Base-by-base conservation (phyloP, 1,140 invertebrate genomes). In the Bombus pyrosoma region DNA sequence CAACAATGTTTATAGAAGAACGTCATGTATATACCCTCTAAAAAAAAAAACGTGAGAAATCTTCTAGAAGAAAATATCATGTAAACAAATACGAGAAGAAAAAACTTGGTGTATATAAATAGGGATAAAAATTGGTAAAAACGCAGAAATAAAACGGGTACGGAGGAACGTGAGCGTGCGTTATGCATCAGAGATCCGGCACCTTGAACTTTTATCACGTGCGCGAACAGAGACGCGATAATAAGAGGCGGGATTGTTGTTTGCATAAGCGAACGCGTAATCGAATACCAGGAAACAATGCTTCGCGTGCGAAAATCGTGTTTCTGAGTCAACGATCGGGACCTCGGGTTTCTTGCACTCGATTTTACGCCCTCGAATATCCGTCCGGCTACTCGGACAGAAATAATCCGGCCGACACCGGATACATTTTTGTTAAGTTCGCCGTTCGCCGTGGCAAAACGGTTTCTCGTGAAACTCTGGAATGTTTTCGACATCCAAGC, bases 161-260 rank as follows among this genome's bases (percentile, higher is more conserved):
- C 41, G 37, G 37, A 32, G 12, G 25, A 47, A 34, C 15, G 47
- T 15, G 32, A 37, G 15, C 69, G 62, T 5, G 41, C 47, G 72
- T 25, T 66, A 37, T 28, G 25, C 62, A 34, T 32, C 66, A 25
- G 81, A 72, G 81, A 78, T 76, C 81, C 74, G 66, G 68, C 73
- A 83, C 85, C 85, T 86, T 86, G 85, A 86, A 86, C 85, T 86
- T 78, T 86, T 86, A 86, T 86, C 85, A 83, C 85, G 85, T 86
- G 85, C 85, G 59, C 72, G 85, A 71, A 77, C 25, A 72, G 53
- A 76, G 81, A 41, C 53, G 73, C 81, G 85, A 86, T 86, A 86
- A 86, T 86, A 83, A 83, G 53, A 64, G 66, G 57, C 57, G 41
- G 81, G 68, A 78, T 83, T 64, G 85, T 83, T 86, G 85, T 83